phyloP scores from a whole-genome alignment of 2,797 vertebrate genomes.

The Tachyglossus aculeatus region DNA sequence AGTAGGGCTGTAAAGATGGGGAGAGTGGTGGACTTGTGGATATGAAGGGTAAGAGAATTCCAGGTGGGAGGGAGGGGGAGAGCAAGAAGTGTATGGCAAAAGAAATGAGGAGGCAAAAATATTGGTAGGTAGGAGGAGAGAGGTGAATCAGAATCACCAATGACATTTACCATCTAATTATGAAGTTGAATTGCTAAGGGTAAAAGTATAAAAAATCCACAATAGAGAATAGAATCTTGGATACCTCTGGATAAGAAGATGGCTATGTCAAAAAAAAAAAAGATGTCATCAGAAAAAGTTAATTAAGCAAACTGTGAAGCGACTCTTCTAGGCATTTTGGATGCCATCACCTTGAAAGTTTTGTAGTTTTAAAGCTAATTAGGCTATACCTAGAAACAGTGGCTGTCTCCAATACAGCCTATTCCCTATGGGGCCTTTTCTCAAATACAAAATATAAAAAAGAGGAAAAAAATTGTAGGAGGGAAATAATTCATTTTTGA shows the following conservation, averaged over 20 bases:
- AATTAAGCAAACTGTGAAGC: constrained; percentile 51
- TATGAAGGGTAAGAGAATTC: not conserved
- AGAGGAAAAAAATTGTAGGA: constrained; percentile 22
- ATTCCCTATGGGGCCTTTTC: constrained; percentile 5
- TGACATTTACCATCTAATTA: too few species aligned
- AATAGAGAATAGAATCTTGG: not conserved
- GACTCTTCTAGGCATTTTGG: constrained; percentile 19
- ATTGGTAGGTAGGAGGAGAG: not conserved
- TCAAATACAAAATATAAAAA: constrained; percentile 1
- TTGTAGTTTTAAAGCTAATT: constrained; percentile 53
- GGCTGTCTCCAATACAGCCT: not conserved
- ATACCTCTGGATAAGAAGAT: constrained; percentile 16
- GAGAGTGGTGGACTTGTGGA: too few species aligned
- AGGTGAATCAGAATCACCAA: not conserved
- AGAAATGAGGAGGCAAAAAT: too few species aligned
- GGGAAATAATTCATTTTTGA: constrained; percentile 18
- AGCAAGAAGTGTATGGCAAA: not conserved
- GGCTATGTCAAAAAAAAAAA: constrained; percentile 12
- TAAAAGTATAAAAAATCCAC: not conserved
- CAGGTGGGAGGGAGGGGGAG: constrained; percentile 4
- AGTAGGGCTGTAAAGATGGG: not conserved
- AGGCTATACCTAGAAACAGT: constrained; percentile 39
- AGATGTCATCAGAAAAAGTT: constrained; percentile 40
- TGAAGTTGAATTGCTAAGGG: too few species aligned
- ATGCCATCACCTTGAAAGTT: constrained; percentile 45